Conservation (phyloP, 2,113 vertebrate genomes). For the Hyla sarda region DNA sequence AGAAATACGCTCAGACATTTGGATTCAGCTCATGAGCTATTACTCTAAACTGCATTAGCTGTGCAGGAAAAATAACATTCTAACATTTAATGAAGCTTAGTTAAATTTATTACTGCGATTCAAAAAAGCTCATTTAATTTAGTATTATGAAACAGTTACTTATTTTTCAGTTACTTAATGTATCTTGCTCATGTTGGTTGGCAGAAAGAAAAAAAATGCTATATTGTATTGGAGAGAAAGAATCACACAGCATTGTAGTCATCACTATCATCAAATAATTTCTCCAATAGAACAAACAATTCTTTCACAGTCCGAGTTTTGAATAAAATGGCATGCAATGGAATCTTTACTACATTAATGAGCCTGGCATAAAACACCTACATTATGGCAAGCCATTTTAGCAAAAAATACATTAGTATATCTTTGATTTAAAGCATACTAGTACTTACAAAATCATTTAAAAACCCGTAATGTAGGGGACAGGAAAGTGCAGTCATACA, state of each 20-base stretch:
- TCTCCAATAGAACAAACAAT: too few species aligned
- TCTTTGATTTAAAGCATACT: not conserved
- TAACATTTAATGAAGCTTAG: conserved; percentile 3
- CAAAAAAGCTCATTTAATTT: not conserved
- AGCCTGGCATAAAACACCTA: not conserved
- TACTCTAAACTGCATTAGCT: conserved; percentile 6
- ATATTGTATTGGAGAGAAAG: not conserved
- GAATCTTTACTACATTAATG: not conserved
- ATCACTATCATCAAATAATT: too few species aligned
- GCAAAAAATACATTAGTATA: not conserved
- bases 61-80: conserved; percentile 2
- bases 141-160: not conserved
- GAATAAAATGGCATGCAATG: too few species aligned
- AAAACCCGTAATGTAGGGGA: too few species aligned
- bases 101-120: conserved; percentile 12
- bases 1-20: conserved; percentile 10
- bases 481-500: too few species aligned
- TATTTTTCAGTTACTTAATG: not conserved
- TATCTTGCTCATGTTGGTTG: not conserved
- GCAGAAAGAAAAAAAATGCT: not conserved
- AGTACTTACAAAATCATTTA: too few species aligned
- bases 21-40: conserved; percentile 14
- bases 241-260: not conserved
- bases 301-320: too few species aligned
- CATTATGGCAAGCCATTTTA: not conserved